Evolutionary conservation across 2,797 vertebrate genomes (phyloP), one percentile per base, ranked within the genome.

Genomic region (Enteromius viviparus): DNA sequence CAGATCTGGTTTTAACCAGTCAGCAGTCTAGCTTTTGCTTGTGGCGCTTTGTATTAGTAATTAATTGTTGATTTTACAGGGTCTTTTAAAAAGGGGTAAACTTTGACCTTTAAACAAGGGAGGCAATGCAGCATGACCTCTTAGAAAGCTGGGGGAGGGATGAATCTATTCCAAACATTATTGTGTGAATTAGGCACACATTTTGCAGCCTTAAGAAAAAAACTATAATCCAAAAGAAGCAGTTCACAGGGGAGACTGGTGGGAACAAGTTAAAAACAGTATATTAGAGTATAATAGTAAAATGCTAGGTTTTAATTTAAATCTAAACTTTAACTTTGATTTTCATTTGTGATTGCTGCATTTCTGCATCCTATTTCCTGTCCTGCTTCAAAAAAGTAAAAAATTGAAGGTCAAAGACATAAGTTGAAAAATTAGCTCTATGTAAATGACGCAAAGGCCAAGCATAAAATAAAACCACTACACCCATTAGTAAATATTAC

Each of bases 51-150:
- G 91, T 91, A 91, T 93, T 91, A 29, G 88, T 93, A 93, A 94
- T 95, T 94, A 95, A 94, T 93, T 93, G 91, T 88, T 89, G 90
- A 92, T 93, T 92, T 93, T 91, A 92, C 89, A 88, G 89, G 91
- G 92, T 77, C 89, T 92, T 94, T 90, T 93, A 84, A 89, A 69
- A 65, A 85, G 53, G 84, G 47, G 42, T 89, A 90, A 94, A 93
- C 94, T 89, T 86, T 93, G 92, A 94, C 93, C 93, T 89, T 82
- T 90, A 91, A 93, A 94, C 92, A 94, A 93, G 91, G 81, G 88
- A 80, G 47, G 32, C 55, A 84, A 79, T 66, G 65, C 78, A 78
- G 66, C 60, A 72, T 32, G 32, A 49, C 10, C 78, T 78, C 65
- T 64, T 1, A 37, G 70, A 58, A 55, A 66, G 58, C 47, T 72